phyloP scores from a whole-genome alignment of 2,797 vertebrate genomes.

The Gymnothorax reevesii region DNA sequence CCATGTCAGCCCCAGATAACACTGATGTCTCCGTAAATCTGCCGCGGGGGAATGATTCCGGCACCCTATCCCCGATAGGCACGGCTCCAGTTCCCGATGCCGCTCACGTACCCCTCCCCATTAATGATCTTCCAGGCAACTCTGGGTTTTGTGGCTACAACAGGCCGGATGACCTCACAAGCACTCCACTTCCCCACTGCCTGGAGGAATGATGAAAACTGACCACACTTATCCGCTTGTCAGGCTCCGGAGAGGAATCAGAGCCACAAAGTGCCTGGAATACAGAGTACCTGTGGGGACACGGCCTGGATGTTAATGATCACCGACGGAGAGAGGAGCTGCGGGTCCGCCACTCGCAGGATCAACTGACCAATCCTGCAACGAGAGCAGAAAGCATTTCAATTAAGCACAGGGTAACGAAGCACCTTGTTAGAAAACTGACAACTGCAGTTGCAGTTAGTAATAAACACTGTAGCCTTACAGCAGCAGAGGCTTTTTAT shows the following conservation, averaged over 20 bases:
- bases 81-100: not conserved
- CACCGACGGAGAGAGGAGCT: slow-evolving; percentile 69
- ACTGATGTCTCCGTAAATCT: not conserved
- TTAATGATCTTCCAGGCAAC: not conserved
- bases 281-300: slow-evolving; percentile 76
- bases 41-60: not conserved
- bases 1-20: slow-evolving; percentile 1
- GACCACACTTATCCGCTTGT: not conserved
- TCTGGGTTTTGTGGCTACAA: not conserved
- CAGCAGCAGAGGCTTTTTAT: not conserved
- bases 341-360: slow-evolving; percentile 71
- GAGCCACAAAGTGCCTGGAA: not conserved
- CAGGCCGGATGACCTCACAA: not conserved
- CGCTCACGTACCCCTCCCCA: not conserved
- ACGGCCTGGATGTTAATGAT: slow-evolving; percentile 73
- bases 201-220: not conserved
- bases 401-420: not conserved
- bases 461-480: not conserved
- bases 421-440: not conserved
- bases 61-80: not conserved
- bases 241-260: not conserved
- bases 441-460: not conserved
- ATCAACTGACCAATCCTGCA: slow-evolving; percentile 79
- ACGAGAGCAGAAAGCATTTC: slow-evolving; percentile 9
- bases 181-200: not conserved